Percentiles rank a stretch among this genome's conserved stretches.
phyloP scores from a whole-genome alignment of 2,113 vertebrate species.

The Hypanus sabinus region DNA sequence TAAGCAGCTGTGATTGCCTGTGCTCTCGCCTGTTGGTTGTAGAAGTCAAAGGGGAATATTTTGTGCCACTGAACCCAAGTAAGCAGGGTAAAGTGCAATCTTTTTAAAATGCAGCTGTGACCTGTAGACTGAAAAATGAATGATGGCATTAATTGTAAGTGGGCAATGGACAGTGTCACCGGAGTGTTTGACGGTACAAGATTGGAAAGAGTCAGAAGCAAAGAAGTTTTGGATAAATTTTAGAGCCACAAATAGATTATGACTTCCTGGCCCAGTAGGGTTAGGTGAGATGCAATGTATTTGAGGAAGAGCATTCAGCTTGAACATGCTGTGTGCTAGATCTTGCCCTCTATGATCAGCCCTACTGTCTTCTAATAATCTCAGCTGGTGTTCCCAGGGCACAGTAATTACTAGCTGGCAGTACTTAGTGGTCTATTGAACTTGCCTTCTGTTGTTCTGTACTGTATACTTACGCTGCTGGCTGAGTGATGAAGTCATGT shows the following conservation, averaged over 20 bases:
- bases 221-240: neutral
- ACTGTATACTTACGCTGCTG: neutral
- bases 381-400: neutral
- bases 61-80: too few species aligned
- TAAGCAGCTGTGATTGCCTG: neutral
- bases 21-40: too few species aligned
- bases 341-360: neutral
- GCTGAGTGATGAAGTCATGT: neutral
- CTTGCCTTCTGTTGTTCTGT: neutral
- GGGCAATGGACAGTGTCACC: too few species aligned
- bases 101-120: too few species aligned
- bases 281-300: neutral
- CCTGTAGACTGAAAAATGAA: too few species aligned
- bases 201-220: neutral
- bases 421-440: neutral
- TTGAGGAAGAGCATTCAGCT: neutral
- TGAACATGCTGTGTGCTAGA: neutral
- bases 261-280: neutral
- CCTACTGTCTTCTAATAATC: neutral
- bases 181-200: neutral
- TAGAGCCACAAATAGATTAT: neutral
- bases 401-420: neutral
- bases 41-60: too few species aligned
- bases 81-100: too few species aligned
- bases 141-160: too few species aligned